Percentiles rank a stretch among this genome's conserved stretches.
Conservation (phyloP, 2,888 invertebrate species). For the Homarus gammarus region DNA sequence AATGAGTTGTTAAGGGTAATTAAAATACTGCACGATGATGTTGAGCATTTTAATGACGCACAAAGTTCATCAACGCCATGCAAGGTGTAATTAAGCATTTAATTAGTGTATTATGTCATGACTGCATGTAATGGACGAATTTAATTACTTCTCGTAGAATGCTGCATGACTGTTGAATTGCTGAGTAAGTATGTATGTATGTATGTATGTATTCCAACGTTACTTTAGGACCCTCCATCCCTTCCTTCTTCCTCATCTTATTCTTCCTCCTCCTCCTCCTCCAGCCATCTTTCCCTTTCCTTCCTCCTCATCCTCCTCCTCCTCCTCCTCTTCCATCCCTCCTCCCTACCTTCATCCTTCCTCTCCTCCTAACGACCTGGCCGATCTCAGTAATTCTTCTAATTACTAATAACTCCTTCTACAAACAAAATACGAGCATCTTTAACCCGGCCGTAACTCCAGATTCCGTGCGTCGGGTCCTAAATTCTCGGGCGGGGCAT, state of each 20-base stretch:
- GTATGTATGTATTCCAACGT: too few relatives aligned
- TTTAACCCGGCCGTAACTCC: constrained; percentile 10
- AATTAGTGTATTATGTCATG: neutral
- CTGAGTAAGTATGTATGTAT: too few relatives aligned
- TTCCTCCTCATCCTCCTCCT: neutral
- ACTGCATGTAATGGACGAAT: too few relatives aligned
- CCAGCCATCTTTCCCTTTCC: neutral
- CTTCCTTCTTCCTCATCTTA: neutral
- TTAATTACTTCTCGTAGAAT: too few relatives aligned
- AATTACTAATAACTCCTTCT: constrained; percentile 20
- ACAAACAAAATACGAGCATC: constrained; percentile 5
- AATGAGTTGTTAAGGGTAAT: too few relatives aligned
- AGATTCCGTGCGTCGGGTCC: neutral
- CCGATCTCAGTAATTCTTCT: neutral
- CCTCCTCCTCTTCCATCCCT: neutral
- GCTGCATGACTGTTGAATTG: too few relatives aligned
- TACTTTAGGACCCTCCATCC: too few relatives aligned
- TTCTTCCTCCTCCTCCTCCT: neutral
- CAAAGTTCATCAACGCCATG: too few relatives aligned
- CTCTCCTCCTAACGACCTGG: constrained; percentile 14
- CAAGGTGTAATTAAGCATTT: too few relatives aligned
- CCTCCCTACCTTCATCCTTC: neutral
- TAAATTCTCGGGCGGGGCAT: constrained; percentile 6
- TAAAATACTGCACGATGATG: too few relatives aligned
- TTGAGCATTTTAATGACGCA: too few relatives aligned